Evolutionary conservation across 1,140 invertebrate genomes (phyloP), one percentile per base, ranked within the genome.

Genomic region (Drosophila serrata): DNA sequence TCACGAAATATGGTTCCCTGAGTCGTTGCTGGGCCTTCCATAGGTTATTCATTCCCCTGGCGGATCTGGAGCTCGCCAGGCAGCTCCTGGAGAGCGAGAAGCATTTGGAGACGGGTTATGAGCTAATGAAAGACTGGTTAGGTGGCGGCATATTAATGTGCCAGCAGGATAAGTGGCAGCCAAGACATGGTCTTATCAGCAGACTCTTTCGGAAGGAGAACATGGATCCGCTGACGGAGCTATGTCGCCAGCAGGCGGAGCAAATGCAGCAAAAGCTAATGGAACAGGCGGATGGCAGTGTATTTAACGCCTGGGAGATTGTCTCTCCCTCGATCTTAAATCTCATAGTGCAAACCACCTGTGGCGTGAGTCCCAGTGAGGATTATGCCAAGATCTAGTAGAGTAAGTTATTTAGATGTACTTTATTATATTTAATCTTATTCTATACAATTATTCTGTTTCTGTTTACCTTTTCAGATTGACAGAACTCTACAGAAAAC

Each of bases 11-110:
- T 69, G 87, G 87, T 12, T 6, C 37, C 0, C 43, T 91, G 7
- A 79, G 60, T 0, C 87, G 80, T 8, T 81, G 80, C 17, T 91
- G 87, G 87, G 43, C 79, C 7, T 91, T 91, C 6, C 79, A 91
- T 46, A 61, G 87, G 15, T 80, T 91, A 0, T 84, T 91, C 9
- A 81, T 91, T 51, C 74, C 77, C 0, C 64, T 90, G 2, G 69
- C 87, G 0, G 87, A 91, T 57, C 35, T 81, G 3, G 87, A 91
- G 19, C 39, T 91, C 40, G 57, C 74, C 15, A 56, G 51, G 8
- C 87, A 91, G 15, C 64, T 91, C n/a, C 55, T 91, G n/a, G 59
- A 67, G 7, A 82, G 67, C 12, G 73, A 82, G n/a, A 33, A 46
- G 8, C 70, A 84, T 22, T 33, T 69, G 57, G 68, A 79, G 29